phyloP scores from a whole-genome alignment of 2,113 vertebrate species.

The Alouatta palliata region DNA sequence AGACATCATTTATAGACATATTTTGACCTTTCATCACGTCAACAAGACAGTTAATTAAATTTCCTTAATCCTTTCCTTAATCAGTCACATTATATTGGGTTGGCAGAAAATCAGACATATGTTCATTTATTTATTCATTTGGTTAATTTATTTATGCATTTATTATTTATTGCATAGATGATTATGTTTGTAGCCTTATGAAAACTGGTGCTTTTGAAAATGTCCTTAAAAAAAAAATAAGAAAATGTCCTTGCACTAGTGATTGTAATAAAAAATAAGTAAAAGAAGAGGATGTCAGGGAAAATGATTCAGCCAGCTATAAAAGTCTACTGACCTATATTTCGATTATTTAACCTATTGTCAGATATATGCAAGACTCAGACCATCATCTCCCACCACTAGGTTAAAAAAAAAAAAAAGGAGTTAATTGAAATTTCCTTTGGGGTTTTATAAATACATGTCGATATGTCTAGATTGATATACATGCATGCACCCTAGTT shows the following conservation, averaged over 20 bases:
- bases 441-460: neutral
- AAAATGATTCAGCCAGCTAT: neutral
- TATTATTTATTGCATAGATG: neutral
- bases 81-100: neutral
- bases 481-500: neutral
- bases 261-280: neutral
- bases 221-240: neutral
- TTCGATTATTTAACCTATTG: neutral
- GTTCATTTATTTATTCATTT: neutral
- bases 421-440: neutral
- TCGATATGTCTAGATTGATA: neutral
- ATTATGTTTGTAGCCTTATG: neutral
- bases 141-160: neutral
- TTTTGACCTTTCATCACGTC: neutral
- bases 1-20: neutral
- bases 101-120: neutral
- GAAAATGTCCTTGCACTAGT: neutral
- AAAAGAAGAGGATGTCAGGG: neutral
- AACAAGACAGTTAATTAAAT: neutral
- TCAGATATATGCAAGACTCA: neutral
- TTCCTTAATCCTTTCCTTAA: neutral
- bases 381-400: neutral
- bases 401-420: neutral
- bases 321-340: neutral
- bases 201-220: neutral